phyloP scores from a whole-genome alignment of 2,888 invertebrate genomes.

The Thysanoteuthis rhombus region DNA sequence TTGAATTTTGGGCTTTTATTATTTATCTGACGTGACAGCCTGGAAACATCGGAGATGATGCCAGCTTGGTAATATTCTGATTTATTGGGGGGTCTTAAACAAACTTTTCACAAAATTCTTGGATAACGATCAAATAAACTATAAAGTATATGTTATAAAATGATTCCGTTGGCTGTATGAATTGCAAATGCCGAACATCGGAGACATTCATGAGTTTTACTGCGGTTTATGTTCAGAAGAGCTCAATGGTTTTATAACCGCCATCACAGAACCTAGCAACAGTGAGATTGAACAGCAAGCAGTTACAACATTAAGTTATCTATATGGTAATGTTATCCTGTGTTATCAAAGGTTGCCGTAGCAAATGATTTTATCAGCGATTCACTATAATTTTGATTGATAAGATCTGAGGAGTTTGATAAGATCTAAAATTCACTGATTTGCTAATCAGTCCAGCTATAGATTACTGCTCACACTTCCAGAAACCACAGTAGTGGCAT shows the following conservation, averaged over 20 bases:
- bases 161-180: neutral
- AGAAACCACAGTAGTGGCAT: neutral
- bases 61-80: neutral
- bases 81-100: neutral
- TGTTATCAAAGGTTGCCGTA: neutral
- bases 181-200: neutral
- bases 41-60: constrained; percentile 12
- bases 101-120: constrained; percentile 12
- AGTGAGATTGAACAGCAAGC: neutral
- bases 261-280: neutral
- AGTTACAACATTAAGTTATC: neutral
- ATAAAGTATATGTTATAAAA: constrained; percentile 12
- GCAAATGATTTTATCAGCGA: neutral
- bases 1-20: neutral
- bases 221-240: neutral
- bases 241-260: neutral
- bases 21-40: neutral
- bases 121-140: neutral
- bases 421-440: neutral
- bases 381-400: neutral
- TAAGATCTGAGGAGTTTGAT: neutral
- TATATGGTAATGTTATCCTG: constrained; percentile 12
- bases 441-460: neutral
- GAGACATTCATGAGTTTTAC: neutral
- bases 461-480: neutral